Base-by-base conservation (phyloP, 2,888 invertebrate species). In the Rotaria macrura region DNA sequence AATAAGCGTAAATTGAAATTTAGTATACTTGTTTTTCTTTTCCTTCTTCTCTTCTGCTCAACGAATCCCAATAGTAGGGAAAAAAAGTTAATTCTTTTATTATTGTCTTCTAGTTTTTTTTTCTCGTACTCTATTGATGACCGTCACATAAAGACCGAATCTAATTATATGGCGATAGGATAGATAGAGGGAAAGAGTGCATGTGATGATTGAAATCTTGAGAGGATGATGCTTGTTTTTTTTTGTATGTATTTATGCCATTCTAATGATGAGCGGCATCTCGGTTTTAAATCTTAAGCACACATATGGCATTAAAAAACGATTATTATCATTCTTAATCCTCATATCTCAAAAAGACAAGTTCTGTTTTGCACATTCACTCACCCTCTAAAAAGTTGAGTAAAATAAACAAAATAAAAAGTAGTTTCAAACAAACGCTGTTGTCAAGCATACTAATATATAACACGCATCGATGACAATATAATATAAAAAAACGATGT, bases 151-250 rank as follows among this genome's bases (percentile, higher is more conserved):
- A 65, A 65, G 29, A 65, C 65, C 29, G 65, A 65, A 65, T 65
- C 65, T 65, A 65, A 65, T 65, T 65, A 65, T 29, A 65, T 65
- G 65, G n/a, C 65, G 65, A 65, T 65, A 65, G 14, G 65, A 65
- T 65, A 65, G 65, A 65, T 65, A 65, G 29, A 65, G 65, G 34
- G 29, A 65, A 65, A 65, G 34, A 65, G 65, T 65, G 65, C 65
- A 65, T 65, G 65, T 65, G 65, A 65, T 65, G 65, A 65, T 65
- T 65, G 65, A 65, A 65, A 65, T 65, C 65, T 65, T 65, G 29
- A 29, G n/a, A 65, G 65, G 65, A 65, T 65, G 65, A 65, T 65
- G 34, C 14, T 65, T n/a, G 29, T 34, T 65, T 34, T 65, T 57
- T 57, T 29, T 29, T 57, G 29, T n/a, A 57, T n/a, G n/a, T 65